Conservation (phyloP, 2,888 invertebrate genomes). For the Plebejus melissa region DNA sequence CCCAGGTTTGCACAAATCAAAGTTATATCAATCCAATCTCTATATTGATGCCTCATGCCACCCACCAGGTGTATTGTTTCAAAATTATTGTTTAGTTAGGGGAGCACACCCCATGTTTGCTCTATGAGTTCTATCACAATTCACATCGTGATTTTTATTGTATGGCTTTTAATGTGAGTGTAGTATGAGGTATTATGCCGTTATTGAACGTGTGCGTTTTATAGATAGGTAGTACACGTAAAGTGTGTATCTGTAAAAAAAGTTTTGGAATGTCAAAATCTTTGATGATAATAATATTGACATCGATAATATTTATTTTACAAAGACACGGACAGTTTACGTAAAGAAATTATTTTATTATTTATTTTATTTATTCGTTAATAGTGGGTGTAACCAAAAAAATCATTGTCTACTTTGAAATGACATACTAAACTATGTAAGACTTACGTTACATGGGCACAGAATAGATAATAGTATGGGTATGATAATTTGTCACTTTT, state of each 20-base stretch:
- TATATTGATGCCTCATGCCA: neutral
- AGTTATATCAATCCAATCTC: neutral
- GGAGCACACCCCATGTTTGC: neutral
- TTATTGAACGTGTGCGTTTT: neutral
- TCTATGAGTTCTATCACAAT: neutral
- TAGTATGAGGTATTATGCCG: neutral
- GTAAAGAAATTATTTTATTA: too few relatives aligned
- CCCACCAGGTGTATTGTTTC: neutral
- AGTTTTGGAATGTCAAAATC: neutral
- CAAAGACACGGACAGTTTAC: too few relatives aligned
- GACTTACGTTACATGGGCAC: too few relatives aligned
- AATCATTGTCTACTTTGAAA: too few relatives aligned
- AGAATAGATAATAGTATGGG: too few relatives aligned
- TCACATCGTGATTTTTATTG: neutral
- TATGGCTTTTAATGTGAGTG: conserved; percentile 2
- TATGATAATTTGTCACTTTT: too few relatives aligned
- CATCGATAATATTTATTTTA: too few relatives aligned
- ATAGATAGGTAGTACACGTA: too few relatives aligned
- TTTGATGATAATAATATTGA: too few relatives aligned
- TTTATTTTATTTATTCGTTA: too few relatives aligned
- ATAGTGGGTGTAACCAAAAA: too few relatives aligned
- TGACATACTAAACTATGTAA: too few relatives aligned
- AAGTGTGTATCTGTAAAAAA: neutral
- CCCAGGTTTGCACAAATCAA: neutral
- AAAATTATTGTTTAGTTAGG: neutral